Evolutionary conservation across 2,888 invertebrate genomes (phyloP), one percentile per base, ranked within the genome.

Genomic region (Automeris io): DNA sequence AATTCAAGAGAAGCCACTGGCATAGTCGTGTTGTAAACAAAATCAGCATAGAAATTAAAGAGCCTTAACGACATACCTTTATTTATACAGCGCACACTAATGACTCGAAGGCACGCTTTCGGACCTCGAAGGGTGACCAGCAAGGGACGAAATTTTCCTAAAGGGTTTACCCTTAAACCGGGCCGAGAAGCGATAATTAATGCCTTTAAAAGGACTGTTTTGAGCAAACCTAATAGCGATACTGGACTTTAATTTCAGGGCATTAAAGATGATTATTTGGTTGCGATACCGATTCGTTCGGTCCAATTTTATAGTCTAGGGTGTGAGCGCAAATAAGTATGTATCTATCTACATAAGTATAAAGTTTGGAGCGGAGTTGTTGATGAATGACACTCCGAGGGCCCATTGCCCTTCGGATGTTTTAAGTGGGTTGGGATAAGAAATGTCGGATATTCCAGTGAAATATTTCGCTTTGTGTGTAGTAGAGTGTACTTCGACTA

Each of bases 311-410:
- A 83, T 79, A 76, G 78, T 79, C 67, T 65, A 57, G 80, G 79
- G 79, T 73, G 75, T 39, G 37, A 37, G 35, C 32, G 81, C 71
- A 75, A 81, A 83, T 85, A 82, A 80, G 70, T 40, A 40, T 36
- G 36, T 39, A 39, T 39, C 26, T 37, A 39, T 39, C 23, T 34
- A 39, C 39, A 39, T 63, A 78, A 81, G 82, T 80, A 75, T 70
- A 74, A 81, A 85, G 80, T 83, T 82, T 61, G 78, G 61, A 61
- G 69, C 64, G 65, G 16, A 76, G 73, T 76, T 74, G 71, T 81
- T 86, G 86, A 86, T 86, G 86, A 82, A 86, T 86, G 86, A 86
- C 81, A 86, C 86, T 86, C 86, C 18, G 65, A 69, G 86, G 86
- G 71, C 80, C 85, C 82, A 86, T 86, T 82, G 86, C 85, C 86